Base-by-base conservation (phyloP, 2,113 vertebrate species). In the Micromys minutus region DNA sequence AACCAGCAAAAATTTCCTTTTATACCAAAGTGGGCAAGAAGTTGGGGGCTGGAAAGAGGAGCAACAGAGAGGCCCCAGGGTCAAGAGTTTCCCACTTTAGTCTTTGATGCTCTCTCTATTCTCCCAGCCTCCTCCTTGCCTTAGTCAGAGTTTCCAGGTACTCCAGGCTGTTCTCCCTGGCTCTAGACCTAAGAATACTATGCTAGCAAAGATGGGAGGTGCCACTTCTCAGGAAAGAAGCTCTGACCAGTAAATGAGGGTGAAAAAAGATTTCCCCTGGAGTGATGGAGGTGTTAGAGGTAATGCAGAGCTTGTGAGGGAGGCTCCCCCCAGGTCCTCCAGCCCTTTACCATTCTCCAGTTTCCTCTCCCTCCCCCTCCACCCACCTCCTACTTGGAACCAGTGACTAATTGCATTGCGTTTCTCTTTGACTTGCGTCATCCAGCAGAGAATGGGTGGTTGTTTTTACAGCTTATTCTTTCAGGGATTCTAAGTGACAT, bases 351-450 rank as follows among this genome's bases (percentile, higher is more conserved):
- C 61, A 0, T 65, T 2, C 0, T 0, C 84, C 52, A 24, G 47
- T 94, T 91, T 97, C 97, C 85, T 96, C 96, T 96, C 85, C 96
- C 84, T 88, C 86, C 96, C 96, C 31, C 0, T 86, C 94, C 69
- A 13, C 77, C 96, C 81, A 69, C 97, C 98, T 98, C 98, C 98
- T 36, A 89, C 98, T 21, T 95, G 86, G 95, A 96, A 96, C 42
- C 2, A 36, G 97, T 98, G 98, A 98, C 96, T 98, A 96, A 93
- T 89, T 96, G 95, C 97, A 96, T 74, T 26, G 95, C 9, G 26
- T 97, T 90, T 57, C 95, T 95, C 97, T 50, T 59, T 52, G 1
- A 85, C 87, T 50, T 96, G 98, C 97, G 97, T 93, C 98, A 94
- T 94, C 96, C 90, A 72, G 96, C 92, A 96, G 88, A 96, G 91